phyloP scores from a whole-genome alignment of 2,113 vertebrate genomes.

The cat (Felis catus) region F.catus_Fca126_mat1.0 CM031413.1:73586001-73586500 shows the following conservation, averaged over 20 bases:
- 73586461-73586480: background rate
- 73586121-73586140: background rate
- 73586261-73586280: too few relatives aligned
- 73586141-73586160: background rate
- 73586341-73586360: background rate
- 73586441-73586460: background rate
- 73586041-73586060: background rate
- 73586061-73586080: background rate
- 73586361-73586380: background rate
- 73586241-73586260: background rate
- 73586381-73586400: background rate
- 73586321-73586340: background rate
- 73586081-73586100: background rate
- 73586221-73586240: background rate
- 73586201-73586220: background rate
- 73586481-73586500: background rate
- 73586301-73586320: background rate
- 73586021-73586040: background rate
- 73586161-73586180: background rate
- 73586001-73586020: background rate
- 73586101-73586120: background rate
- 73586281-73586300: background rate
- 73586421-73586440: background rate
- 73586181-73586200: background rate
- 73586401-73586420: background rate